Evolutionary conservation across 2,888 invertebrate species (phyloP).

Genomic region (Xestia xanthographa): DNA sequence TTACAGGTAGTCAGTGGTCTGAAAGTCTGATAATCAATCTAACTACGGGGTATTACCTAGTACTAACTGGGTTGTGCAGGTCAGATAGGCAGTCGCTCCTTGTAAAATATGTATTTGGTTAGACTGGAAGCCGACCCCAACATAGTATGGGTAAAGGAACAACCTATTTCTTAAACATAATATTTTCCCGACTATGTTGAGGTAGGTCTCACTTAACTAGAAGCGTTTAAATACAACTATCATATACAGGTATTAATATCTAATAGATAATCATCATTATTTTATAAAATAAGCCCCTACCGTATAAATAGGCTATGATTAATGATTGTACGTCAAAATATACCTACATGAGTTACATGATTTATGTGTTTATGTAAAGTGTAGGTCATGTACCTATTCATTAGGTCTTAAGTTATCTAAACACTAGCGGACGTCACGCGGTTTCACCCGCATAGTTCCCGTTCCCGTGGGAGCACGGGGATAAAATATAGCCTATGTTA

Average conservation of each 20-base stretch:
- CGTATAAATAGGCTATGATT: constrained; percentile 29
- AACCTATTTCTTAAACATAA: neutral
- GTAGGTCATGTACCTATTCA: neutral
- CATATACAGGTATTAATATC: constrained; percentile 11
- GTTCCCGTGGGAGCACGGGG: too few species aligned
- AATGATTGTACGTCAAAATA: constrained; percentile 17
- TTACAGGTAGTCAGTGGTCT: too few species aligned
- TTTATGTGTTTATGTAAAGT: neutral
- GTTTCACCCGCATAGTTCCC: too few species aligned
- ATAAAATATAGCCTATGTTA: too few species aligned
- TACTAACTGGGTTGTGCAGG: too few species aligned
- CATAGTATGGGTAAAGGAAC: neutral
- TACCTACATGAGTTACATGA: constrained; percentile 4
- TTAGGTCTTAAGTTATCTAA: neutral
- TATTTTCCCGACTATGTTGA: neutral
- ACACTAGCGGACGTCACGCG: too few species aligned
- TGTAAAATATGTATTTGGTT: neutral
- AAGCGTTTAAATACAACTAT: neutral
- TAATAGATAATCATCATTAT: constrained; percentile 3
- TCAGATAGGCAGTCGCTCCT: too few species aligned
- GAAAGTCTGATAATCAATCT: too few species aligned
- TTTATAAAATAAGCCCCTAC: constrained; percentile 17
- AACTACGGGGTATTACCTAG: too few species aligned
- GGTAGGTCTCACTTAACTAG: neutral
- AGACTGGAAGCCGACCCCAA: neutral